Conservation (phyloP, 92 coral and sea anemone species). For the Siderastrea radians region DNA sequence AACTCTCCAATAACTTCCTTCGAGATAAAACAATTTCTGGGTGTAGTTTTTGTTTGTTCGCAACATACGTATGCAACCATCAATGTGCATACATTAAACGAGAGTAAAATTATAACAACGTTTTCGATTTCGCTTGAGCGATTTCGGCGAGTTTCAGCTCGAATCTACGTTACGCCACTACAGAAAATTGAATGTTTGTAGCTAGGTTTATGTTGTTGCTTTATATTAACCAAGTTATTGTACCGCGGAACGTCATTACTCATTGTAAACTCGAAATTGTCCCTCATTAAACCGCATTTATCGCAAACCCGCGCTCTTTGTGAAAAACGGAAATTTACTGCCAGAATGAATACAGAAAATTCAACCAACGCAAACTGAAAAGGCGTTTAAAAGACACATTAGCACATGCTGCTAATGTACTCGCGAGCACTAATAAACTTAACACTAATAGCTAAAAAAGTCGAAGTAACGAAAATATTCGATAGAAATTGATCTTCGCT, state of each 20-base stretch:
- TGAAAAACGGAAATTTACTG: slow-evolving; percentile 91
- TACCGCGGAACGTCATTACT: slow-evolving; percentile 79
- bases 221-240: slow-evolving; percentile 84
- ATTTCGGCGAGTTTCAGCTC: slow-evolving; percentile 20
- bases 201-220: slow-evolving; percentile 54
- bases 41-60: slow-evolving; percentile 64
- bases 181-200: slow-evolving; percentile 59
- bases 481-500: slow-evolving; percentile 12
- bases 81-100: slow-evolving; percentile 85
- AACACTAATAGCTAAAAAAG: slow-evolving; percentile 15
- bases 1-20: slow-evolving; percentile 45
- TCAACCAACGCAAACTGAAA: slow-evolving; percentile 23
- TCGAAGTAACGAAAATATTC: slow-evolving; percentile 14
- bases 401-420: slow-evolving; percentile 30
- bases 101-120: slow-evolving; percentile 38
- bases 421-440: slow-evolving; percentile 13
- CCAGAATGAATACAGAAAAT: slow-evolving; percentile 49
- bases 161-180: slow-evolving; percentile 18
- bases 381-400: slow-evolving; percentile 28
- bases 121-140: slow-evolving; percentile 80
- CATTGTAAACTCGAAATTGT: slow-evolving; percentile 80
- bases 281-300: slow-evolving; percentile 88
- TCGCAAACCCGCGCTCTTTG: slow-evolving; percentile 82
- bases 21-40: slow-evolving; percentile 50
- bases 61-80: slow-evolving; percentile 72